Base-by-base conservation (phyloP, 2,888 invertebrate species). In the Cosmorhoe ocellata region DNA sequence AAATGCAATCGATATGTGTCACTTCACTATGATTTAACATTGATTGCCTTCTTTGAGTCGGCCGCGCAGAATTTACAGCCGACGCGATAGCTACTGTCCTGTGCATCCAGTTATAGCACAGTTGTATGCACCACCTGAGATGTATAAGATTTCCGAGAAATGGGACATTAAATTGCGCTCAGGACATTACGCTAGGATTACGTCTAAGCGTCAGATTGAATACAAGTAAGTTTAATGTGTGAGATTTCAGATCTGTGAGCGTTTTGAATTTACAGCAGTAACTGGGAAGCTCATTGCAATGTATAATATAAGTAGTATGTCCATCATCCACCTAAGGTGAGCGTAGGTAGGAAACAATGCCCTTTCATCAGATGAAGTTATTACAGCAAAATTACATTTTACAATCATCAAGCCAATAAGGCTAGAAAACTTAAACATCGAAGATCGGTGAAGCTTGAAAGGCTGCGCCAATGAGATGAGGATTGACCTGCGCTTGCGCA, bases 11-110 rank as follows among this genome's bases (percentile, higher is more conserved):
- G 73, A 79, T 77, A 73, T 73, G 69, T 80, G 81, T 79, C 80
- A 77, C 68, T 75, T 72, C 69, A 71, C 80, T 80, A 78, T 81
- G 81, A 84, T 85, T 84, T 81, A 82, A 80, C 80, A 80, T 81
- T 84, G 84, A 86, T 86, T 84, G 79, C 68, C 52, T 76, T 68
- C 79, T 85, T 86, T 85, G 82, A 83, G 69, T 40, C 54, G 49
- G 56, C 83, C 79, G 81, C 73, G 63, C 59, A 66, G 82, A 81
- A 84, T 87, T 85, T 85, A 84, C 82, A 80, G 67, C 84, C 72
- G 71, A 67, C 60, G 67, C 69, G 69, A 79, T 78, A 66, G 79
- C 82, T 80, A 78, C 81, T 68, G 76, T 63, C 64, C 66, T 22
- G 22, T 32, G 27, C 24, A 28, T 63, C 59, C 61, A 69, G 47